Conservation (phyloP, 2,797 vertebrate species). For the Echeneis naucrates region DNA sequence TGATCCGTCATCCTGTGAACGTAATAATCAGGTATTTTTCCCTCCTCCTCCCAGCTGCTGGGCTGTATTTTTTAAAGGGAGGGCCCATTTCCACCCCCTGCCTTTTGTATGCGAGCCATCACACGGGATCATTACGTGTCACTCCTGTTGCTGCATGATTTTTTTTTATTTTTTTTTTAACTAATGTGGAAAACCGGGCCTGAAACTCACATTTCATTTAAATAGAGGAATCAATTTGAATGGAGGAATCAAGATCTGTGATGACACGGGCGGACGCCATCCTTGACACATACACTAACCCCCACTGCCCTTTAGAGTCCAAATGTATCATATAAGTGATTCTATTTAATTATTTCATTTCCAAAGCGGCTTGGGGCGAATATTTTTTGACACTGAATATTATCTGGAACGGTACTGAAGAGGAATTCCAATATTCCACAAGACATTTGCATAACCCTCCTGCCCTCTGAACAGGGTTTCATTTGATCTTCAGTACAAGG, state of each 20-base stretch:
- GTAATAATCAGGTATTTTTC: conserved; percentile 68
- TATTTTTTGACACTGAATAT: conserved; percentile 55
- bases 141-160: too few species aligned
- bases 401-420: conserved; percentile 53
- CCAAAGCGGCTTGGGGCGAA: conserved; percentile 36
- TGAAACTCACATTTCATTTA: conserved; percentile 40
- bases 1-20: conserved; percentile 72
- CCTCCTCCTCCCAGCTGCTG: conserved; percentile 40
- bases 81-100: conserved; percentile 36
- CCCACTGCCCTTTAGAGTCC: conserved; percentile 42
- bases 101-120: conserved; percentile 57
- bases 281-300: conserved; percentile 52
- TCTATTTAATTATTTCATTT: conserved; percentile 66
- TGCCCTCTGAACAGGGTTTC: conserved; percentile 51
- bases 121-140: conserved; percentile 55
- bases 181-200: conserved; percentile 40
- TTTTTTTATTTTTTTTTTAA: too few species aligned
- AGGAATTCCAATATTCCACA: conserved; percentile 52
- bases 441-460: conserved; percentile 63
- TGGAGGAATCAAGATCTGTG: conserved; percentile 45
- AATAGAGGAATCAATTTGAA: conserved; percentile 59
- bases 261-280: conserved; percentile 40
- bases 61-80: conserved; percentile 47
- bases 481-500: conserved; percentile 57
- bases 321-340: conserved; percentile 43